These are phyloP conservation scores for Escarpia spicata DNA, from an alignment of 2,888 invertebrate species.

Conservation along the genomic window DNA sequence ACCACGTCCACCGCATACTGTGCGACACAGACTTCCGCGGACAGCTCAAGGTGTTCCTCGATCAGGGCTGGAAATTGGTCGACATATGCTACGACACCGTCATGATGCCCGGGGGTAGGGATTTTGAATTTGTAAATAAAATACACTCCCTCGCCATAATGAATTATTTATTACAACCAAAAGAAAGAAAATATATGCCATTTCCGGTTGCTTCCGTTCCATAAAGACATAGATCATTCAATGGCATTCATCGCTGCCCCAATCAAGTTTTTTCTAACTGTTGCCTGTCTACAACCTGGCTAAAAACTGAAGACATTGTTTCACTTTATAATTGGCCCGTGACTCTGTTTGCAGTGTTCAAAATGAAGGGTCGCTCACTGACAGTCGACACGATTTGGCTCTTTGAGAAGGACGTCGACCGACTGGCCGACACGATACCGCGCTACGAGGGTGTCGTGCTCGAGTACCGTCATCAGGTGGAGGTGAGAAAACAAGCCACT, in stretches of 20 bases:
- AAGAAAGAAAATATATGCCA: background rate
- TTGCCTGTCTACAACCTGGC: too few species aligned
- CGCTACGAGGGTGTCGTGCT: background rate
- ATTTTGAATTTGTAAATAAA: background rate
- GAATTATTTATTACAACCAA: slow-evolving; percentile 30
- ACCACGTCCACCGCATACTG: slow-evolving; percentile 37
- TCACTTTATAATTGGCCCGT: too few species aligned
- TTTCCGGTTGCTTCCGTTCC: background rate
- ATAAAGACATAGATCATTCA: background rate
- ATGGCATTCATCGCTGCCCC: background rate
- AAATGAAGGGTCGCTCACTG: slow-evolving; percentile 34
- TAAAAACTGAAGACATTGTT: too few species aligned
- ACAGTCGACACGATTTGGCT: slow-evolving; percentile 53
- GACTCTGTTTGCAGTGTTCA: slow-evolving; percentile 35
- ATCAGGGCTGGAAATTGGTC: slow-evolving; percentile 56
- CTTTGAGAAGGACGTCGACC: slow-evolving; percentile 57
- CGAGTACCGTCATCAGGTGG: background rate
- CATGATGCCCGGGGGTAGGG: slow-evolving; percentile 40
- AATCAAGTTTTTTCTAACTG: too few species aligned
- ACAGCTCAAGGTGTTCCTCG: slow-evolving; percentile 49
- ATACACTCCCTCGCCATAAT: background rate
- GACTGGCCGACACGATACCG: slow-evolving; percentile 45
- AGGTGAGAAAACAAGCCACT: background rate
- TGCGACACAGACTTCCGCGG: slow-evolving; percentile 54
- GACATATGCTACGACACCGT: slow-evolving; percentile 56